phyloP scores from a whole-genome alignment of 2,113 vertebrate species.

The Tenebrosternarchus preto region DNA sequence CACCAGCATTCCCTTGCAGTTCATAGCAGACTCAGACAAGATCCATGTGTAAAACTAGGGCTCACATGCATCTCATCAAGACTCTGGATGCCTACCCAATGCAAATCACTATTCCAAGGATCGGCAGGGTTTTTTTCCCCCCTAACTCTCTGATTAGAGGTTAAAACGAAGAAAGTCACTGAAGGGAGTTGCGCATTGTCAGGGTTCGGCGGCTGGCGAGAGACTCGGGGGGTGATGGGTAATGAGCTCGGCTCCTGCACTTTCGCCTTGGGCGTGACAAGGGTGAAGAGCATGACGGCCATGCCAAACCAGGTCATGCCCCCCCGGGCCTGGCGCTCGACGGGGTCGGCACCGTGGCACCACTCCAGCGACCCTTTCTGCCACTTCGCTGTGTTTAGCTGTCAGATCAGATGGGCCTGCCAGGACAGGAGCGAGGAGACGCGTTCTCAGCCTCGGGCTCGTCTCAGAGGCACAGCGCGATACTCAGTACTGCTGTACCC shows the following conservation, averaged over 20 bases:
- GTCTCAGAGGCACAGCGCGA: background rate
- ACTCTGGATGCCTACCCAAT: background rate
- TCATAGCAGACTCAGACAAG: background rate
- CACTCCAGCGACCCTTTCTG: conserved; percentile 8
- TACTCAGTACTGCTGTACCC: background rate
- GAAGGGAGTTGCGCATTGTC: conserved; percentile 29
- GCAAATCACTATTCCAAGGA: conserved; percentile 24
- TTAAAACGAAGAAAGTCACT: conserved; percentile 36
- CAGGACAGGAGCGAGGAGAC: conserved; percentile 10
- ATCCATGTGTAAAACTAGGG: background rate
- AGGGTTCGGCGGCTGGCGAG: background rate
- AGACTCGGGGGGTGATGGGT: conserved; percentile 19
- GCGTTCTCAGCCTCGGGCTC: conserved; percentile 4
- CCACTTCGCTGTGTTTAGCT: conserved; percentile 21
- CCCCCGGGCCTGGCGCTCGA: conserved; percentile 5
- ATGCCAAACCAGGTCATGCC: conserved; percentile 45
- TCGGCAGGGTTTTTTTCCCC: background rate
- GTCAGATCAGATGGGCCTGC: conserved; percentile 1
- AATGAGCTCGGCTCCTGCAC: conserved; percentile 31
- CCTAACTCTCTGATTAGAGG: conserved; percentile 18
- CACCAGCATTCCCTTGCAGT: conserved; percentile 8
- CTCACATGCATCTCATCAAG: conserved; percentile 8
- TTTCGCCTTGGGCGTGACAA: conserved; percentile 20
- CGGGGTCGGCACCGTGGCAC: background rate
- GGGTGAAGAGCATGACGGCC: conserved; percentile 41